A percentile compares a stretch with the other conserved stretches of the same genome.
Conservation (phyloP, 1,140 invertebrate species). For the Monomorium pharaonis region DNA sequence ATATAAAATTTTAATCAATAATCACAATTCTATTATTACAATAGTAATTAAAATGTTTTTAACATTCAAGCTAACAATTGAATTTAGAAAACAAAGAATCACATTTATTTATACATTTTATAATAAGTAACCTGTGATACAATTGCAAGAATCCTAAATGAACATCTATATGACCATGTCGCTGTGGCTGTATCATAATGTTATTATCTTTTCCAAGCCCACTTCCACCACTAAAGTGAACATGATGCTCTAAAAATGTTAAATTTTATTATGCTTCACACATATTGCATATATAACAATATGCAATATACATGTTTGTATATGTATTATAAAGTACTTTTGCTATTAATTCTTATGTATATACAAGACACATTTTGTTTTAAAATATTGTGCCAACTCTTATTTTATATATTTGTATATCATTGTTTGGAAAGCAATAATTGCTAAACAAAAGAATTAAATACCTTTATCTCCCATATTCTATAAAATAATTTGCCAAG, state of each 20-base stretch:
- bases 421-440: not conserved
- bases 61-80: not conserved
- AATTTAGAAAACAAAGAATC: not conserved
- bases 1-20: slow-evolving; percentile 1
- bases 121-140: slow-evolving; percentile 73
- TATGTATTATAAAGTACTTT: too few relatives aligned
- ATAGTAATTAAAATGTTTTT: not conserved
- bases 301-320: too few relatives aligned
- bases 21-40: not conserved
- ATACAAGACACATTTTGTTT: not conserved
- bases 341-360: too few relatives aligned
- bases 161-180: slow-evolving; percentile 78
- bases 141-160: slow-evolving; percentile 79
- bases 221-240: slow-evolving; percentile 79
- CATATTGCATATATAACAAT: not conserved
- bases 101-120: slow-evolving; percentile 19
- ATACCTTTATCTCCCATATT: slow-evolving; percentile 73
- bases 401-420: not conserved
- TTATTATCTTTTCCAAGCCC: slow-evolving; percentile 78
- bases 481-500: slow-evolving; percentile 47
- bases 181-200: slow-evolving; percentile 79
- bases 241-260: slow-evolving; percentile 77
- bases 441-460: not conserved
- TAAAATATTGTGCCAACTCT: not conserved
- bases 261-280: not conserved